These are phyloP conservation scores for Fregata magnificens DNA, from an alignment of 2,113 vertebrate genomes.

Conservation along the genomic window DNA sequence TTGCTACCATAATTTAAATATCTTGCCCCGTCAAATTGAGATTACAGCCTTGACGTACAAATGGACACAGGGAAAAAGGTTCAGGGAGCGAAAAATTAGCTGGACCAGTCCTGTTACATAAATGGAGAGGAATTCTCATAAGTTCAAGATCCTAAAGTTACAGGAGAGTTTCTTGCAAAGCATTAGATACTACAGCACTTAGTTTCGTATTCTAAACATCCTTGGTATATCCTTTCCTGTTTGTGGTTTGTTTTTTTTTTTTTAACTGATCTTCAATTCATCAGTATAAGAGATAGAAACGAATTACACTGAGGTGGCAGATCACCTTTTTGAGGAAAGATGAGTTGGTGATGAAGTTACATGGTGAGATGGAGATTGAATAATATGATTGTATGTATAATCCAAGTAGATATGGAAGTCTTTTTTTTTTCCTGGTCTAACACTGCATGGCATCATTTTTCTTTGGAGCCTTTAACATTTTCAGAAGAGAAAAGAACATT, in stretches of 20 bases:
- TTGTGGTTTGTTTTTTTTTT: background rate
- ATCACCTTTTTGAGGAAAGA: background rate
- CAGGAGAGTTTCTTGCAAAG: background rate
- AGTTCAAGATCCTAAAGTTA: background rate
- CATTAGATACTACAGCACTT: background rate
- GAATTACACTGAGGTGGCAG: background rate
- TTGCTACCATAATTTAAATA: background rate
- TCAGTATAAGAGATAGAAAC: background rate
- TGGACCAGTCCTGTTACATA: background rate
- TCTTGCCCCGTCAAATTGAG: background rate
- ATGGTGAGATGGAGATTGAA: background rate
- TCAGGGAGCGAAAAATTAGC: background rate
- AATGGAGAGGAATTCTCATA: background rate
- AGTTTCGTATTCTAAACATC: background rate
- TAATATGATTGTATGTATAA: background rate
- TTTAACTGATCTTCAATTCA: background rate
- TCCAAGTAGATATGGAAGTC: background rate
- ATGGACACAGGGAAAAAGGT: background rate
- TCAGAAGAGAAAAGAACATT: background rate
- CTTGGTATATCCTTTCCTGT: background rate
- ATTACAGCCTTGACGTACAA: background rate
- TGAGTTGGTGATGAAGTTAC: background rate
- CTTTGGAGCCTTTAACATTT: background rate
- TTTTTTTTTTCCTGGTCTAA: background rate
- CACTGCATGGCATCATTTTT: background rate